Evolutionary conservation across 2,888 invertebrate species (phyloP).

Genomic region (Agriotes lineatus): DNA sequence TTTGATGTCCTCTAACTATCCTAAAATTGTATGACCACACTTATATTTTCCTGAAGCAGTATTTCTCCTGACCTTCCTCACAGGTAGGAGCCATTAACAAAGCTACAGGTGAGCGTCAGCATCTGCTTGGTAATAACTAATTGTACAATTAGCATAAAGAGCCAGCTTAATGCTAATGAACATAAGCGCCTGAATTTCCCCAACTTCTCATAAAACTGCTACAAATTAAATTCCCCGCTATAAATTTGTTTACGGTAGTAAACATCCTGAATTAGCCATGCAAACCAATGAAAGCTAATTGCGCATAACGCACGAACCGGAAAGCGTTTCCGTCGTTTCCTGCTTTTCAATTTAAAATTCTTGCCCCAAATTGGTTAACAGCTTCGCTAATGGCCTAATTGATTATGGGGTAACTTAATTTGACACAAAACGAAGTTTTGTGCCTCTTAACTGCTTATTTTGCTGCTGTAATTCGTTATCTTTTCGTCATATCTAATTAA

Average conservation of each 20-base stretch:
- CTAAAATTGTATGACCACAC: no score
- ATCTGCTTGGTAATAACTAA: constrained; percentile 15
- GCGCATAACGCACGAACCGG: constrained; percentile 41
- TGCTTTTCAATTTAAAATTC: constrained; percentile 21
- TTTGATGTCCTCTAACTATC: no score
- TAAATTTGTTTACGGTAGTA: constrained; percentile 44
- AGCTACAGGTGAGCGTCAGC: no score
- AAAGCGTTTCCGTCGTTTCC: constrained; percentile 35
- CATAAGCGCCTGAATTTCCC: constrained; percentile 20
- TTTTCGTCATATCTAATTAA: no score
- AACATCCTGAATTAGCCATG: constrained; percentile 48
- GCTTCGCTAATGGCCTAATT: not conserved
- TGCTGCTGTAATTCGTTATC: no score
- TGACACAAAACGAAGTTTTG: not conserved
- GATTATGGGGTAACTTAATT: not conserved
- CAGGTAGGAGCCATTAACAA: no score
- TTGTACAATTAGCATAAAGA: constrained; percentile 29
- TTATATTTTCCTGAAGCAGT: no score
- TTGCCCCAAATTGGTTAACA: not conserved
- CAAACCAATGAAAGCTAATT: constrained; percentile 45
- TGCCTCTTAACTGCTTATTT: no score
- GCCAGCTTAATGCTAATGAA: constrained; percentile 30
- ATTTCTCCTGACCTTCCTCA: no score
- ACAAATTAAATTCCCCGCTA: constrained; percentile 34
- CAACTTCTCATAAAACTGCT: constrained; percentile 23